phyloP scores from a whole-genome alignment of 2,797 vertebrate genomes.

The Enteromius unitaeniatus region DNA sequence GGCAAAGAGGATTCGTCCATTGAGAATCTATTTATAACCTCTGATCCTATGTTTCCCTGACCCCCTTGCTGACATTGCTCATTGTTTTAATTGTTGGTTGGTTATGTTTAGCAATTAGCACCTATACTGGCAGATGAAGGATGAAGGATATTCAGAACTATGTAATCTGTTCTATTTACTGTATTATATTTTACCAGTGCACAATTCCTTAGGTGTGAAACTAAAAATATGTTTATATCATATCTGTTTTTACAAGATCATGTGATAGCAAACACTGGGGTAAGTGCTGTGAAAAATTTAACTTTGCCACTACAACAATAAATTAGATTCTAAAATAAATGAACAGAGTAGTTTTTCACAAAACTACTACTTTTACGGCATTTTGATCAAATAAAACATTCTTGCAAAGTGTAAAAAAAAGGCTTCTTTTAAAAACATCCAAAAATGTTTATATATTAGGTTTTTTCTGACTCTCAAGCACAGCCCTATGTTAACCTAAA shows the following conservation, averaged over 20 bases:
- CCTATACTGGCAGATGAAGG: neutral
- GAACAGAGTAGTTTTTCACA: neutral
- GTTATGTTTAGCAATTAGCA: neutral
- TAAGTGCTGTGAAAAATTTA: neutral
- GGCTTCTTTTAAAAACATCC: neutral
- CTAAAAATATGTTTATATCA: neutral
- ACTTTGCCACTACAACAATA: neutral
- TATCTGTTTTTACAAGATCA: neutral
- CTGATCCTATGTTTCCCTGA: constrained; percentile 44
- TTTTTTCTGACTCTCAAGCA: too few species aligned
- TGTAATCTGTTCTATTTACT: neutral
- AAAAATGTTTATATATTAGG: neutral
- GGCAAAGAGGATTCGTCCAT: constrained; percentile 49
- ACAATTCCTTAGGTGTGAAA: neutral
- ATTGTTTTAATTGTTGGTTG: neutral
- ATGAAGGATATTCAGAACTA: neutral
- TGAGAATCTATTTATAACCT: constrained; percentile 50
- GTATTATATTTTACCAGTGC: neutral
- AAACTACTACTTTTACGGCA: neutral
- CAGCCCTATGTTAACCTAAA: too few species aligned
- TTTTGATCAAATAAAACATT: neutral
- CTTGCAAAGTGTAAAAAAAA: neutral
- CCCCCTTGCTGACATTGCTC: constrained; percentile 28
- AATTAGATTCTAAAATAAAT: neutral
- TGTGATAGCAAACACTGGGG: neutral